Evolutionary conservation across 2,888 invertebrate species (phyloP).

Genomic region (Eurois occulta): DNA sequence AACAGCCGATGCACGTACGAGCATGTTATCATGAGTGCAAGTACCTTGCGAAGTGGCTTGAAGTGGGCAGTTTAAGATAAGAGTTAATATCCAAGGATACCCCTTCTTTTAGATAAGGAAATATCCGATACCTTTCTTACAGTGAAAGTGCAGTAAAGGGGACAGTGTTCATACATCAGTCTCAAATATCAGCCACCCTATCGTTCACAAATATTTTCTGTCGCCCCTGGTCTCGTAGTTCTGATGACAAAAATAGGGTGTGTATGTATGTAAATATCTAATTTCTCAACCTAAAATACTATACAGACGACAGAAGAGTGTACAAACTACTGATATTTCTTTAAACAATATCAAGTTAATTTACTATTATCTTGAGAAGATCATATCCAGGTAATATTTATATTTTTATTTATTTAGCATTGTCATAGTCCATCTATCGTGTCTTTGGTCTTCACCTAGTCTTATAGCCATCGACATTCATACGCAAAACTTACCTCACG

Average conservation of each 20-base stretch:
- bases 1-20: slow-evolving; percentile 25
- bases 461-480: too few relatives aligned
- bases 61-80: slow-evolving; percentile 29
- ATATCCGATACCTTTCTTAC: background rate
- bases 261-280: background rate
- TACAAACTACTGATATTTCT: too few relatives aligned
- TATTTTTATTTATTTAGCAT: too few relatives aligned
- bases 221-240: background rate
- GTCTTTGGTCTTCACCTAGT: too few relatives aligned
- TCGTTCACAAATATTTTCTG: background rate
- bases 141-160: background rate
- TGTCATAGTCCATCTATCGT: too few relatives aligned
- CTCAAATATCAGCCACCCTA: background rate
- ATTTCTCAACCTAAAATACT: background rate
- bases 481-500: too few relatives aligned
- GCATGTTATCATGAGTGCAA: slow-evolving; percentile 13
- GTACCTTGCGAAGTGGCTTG: slow-evolving; percentile 13
- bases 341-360: too few relatives aligned
- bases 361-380: too few relatives aligned
- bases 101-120: slow-evolving; percentile 5
- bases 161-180: background rate
- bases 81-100: slow-evolving; percentile 8
- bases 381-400: too few relatives aligned
- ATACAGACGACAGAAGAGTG: background rate
- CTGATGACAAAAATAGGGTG: background rate